Base-by-base conservation (phyloP, 2,888 invertebrate species). In the Orthonychiurus folsomi region DNA sequence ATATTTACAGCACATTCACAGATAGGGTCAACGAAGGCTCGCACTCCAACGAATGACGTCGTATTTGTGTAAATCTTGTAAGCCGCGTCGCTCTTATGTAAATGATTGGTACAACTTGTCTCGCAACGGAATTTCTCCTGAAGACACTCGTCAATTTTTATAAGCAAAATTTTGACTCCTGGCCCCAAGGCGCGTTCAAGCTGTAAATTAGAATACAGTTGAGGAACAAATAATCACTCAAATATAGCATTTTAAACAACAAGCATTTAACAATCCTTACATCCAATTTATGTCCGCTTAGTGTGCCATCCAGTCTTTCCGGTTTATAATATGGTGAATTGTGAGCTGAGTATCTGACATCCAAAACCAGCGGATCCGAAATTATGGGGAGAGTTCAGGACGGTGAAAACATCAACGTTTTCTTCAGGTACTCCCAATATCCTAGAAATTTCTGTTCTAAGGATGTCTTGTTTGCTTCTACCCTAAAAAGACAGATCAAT, bases 401-500 rank as follows among this genome's bases (percentile, higher is more conserved):
- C 89, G 0, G 95, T 95, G 76, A 97, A 94, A 0, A 97, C 87
- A 75, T 95, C 93, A 0, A 99, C 89, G 75, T 93, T 91, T 56
- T 87, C 84, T 63, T 84, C 76, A 0, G 88, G 86, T 0, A 87
- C 86, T 74, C 89, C 89, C 73, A 93, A 83, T 57, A 89, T 82
- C 66, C 81, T 79, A 0, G 91, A 83, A 61, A 91, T 76, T 58
- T 81, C 78, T 28, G 79, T 77, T 66, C 82, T 82, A 18, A 88
- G 80, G n/a, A 84, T 80, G 73, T 88, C 87, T 75, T 88, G 88
- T 74, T 85, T 86, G 76, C 88, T 90, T 28, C 81, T 78, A 28
- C 83, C 83, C 78, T 83, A 77, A 56, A 67, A 27, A n/a, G n/a
- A 59, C 3, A 59, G n/a, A 28, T 53, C 5, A n/a, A 50, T 50